phyloP scores from a whole-genome alignment of 2,113 vertebrate species.

The Indicator maculatus region DNA sequence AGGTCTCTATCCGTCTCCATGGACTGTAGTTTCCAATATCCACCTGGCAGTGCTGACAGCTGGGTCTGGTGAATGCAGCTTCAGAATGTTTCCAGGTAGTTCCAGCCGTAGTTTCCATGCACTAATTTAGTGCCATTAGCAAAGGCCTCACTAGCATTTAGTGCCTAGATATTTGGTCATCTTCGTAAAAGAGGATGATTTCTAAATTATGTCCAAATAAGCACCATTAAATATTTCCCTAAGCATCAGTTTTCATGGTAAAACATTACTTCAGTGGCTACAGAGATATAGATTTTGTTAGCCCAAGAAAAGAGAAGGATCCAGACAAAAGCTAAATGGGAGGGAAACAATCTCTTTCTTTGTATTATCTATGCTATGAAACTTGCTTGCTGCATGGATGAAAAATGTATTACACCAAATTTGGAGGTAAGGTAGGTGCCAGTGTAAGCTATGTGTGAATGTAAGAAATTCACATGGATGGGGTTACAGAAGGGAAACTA shows the following conservation, averaged over 20 bases:
- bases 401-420: not conserved
- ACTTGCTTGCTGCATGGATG: not conserved
- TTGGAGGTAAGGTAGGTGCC: not conserved
- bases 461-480: not conserved
- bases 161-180: not conserved
- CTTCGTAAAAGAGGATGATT: not conserved
- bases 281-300: not conserved
- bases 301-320: not conserved
- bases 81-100: not conserved
- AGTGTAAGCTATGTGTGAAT: not conserved
- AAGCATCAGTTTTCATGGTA: not conserved
- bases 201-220: not conserved
- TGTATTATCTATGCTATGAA: not conserved
- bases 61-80: not conserved
- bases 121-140: not conserved
- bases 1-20: not conserved
- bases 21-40: not conserved
- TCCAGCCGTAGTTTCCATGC: not conserved
- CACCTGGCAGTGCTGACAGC: not conserved
- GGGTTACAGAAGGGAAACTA: not conserved
- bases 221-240: not conserved
- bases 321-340: not conserved
- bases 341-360: not conserved
- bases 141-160: not conserved
- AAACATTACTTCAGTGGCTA: not conserved